Percentiles rank a stretch among this genome's conserved stretches.
phyloP scores from a whole-genome alignment of 2,797 vertebrate genomes.

The Sparidentex hasta region DNA sequence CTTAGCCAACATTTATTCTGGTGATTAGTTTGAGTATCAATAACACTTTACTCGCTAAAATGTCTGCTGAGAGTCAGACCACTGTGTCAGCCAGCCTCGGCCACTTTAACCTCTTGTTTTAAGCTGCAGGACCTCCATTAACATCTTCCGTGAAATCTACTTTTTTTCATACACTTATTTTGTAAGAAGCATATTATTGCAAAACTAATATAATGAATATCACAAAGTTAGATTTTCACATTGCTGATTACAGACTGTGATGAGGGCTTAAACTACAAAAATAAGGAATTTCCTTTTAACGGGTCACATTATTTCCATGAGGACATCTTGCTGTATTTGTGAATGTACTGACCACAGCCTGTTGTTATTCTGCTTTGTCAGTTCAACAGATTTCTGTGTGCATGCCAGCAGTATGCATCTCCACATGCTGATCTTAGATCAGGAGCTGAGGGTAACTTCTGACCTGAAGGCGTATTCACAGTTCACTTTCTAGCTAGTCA shows the following conservation, averaged over 20 bases:
- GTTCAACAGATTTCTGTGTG: not conserved
- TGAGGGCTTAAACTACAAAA: not conserved
- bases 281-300: not conserved
- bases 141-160: too few species aligned
- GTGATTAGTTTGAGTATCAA: not conserved
- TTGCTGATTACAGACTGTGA: not conserved
- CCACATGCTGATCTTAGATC: conserved; percentile 59
- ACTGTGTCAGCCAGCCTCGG: not conserved
- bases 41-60: not conserved
- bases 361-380: not conserved
- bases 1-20: too few species aligned
- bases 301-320: not conserved
- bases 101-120: too few species aligned
- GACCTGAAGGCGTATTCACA: conserved; percentile 67
- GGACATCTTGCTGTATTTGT: not conserved
- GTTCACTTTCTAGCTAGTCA: conserved; percentile 68
- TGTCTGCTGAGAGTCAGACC: not conserved
- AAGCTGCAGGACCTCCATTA: too few species aligned
- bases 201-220: not conserved
- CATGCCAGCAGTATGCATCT: conserved; percentile 11
- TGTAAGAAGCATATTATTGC: not conserved
- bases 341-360: conserved; percentile 6
- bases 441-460: conserved; percentile 64
- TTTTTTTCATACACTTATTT: too few species aligned
- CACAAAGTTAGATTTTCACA: not conserved